Evolutionary conservation across 2,888 invertebrate genomes (phyloP), one percentile per base, ranked within the genome.

Genomic region (Lottia gigantea): DNA sequence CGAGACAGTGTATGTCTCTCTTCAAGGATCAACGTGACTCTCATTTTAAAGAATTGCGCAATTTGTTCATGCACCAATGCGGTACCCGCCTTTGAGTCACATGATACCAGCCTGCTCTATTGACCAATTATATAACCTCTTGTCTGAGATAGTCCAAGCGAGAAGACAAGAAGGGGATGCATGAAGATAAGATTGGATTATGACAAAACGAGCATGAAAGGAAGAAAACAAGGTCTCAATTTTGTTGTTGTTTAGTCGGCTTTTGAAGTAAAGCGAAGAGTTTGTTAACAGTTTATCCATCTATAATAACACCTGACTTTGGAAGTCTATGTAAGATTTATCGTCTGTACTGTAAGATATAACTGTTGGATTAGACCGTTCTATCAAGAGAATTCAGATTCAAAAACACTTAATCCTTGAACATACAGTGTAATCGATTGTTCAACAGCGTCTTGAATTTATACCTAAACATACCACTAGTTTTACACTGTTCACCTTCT

Each of bases 251-350:
- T 55, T 55, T 55, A 14, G 55, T 23, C 23, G 19, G 2, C 55
- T 19, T 55, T 55, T 55, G 55, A 55, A 55, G 55, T 55, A 23
- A 55, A 55, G 55, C 55, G 55, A 55, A 55, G 55, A 55, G 55
- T 55, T 55, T 55, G 55, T 55, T 55, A 55, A 55, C 55, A 11
- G 55, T 55, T 55, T 55, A 23, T 55, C 55, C 55, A 55, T 23
- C 19, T 55, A 12, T 55, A 19, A 55, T 55, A 55, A 55, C 14
- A 55, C 55, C 23, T 55, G 23, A 55, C 55, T 55, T 19, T 40
- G 11, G 11, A 40, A 40, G 40, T 3, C 11, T 6, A 40, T 40
- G 11, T 1, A 8, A 40, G 40, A 8, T 40, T 40, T 40, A 40
- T 40, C 40, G 7, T 11, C 40, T 8, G 11, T 40, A 40, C 40